A percentile compares a stretch with the other conserved stretches of the same genome.
phyloP scores from a whole-genome alignment of 2,888 invertebrate genomes.

The Athripsodes cinereus region DNA sequence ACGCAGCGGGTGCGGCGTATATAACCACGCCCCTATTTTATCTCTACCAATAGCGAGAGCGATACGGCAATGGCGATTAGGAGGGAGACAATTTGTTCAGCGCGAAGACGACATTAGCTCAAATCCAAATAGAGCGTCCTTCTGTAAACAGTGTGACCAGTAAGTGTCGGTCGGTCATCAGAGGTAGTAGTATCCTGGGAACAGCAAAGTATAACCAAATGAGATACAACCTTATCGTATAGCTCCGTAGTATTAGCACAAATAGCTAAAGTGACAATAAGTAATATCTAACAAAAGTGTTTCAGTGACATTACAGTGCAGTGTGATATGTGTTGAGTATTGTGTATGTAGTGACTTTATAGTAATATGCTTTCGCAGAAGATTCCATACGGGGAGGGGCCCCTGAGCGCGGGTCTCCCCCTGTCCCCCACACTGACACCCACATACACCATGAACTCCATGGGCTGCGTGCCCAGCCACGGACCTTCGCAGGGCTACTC shows the following conservation, averaged over 20 bases:
- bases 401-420: conserved; percentile 57
- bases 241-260: too few species aligned
- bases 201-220: too few species aligned
- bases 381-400: conserved; percentile 62
- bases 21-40: conserved; percentile 23
- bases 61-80: conserved; percentile 31
- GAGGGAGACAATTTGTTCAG: conserved; percentile 23
- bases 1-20: conserved; percentile 37
- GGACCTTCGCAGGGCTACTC: conserved; percentile 55
- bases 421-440: conserved; percentile 71
- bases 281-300: conserved; percentile 5
- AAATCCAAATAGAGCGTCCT: conserved; percentile 28
- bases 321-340: neutral
- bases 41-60: conserved; percentile 19
- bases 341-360: conserved; percentile 1
- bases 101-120: conserved; percentile 32
- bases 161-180: conserved; percentile 12
- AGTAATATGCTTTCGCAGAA: conserved; percentile 59
- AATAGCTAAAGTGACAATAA: neutral
- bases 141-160: conserved; percentile 54
- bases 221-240: too few species aligned
- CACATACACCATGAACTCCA: conserved; percentile 73
- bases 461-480: conserved; percentile 65
- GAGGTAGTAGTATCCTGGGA: conserved; percentile 7
- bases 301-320: conserved; percentile 30